phyloP scores from a whole-genome alignment of 2,888 invertebrate species.

The Rotaria macrura region DNA sequence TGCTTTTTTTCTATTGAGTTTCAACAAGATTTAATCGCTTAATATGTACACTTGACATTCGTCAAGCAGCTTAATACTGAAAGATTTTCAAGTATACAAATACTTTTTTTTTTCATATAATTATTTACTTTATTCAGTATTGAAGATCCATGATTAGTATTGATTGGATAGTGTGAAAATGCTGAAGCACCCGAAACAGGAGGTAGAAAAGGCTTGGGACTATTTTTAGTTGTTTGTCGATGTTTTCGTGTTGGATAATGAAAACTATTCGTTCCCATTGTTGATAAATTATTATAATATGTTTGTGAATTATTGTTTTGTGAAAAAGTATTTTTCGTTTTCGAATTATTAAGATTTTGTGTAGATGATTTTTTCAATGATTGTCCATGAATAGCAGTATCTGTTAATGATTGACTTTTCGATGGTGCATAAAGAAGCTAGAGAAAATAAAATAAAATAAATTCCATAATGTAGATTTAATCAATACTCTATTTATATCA shows the following conservation, averaged over 20 bases:
- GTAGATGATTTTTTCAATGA: neutral
- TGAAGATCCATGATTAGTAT: neutral
- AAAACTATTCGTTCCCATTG: neutral
- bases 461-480: neutral
- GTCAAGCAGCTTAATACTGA: too few relatives aligned
- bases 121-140: neutral
- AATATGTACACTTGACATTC: too few relatives aligned
- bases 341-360: neutral
- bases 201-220: neutral
- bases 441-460: neutral
- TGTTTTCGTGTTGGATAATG: neutral
- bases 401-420: neutral
- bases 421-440: neutral
- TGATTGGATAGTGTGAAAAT: neutral
- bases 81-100: too few relatives aligned
- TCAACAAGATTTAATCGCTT: too few relatives aligned
- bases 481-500: neutral
- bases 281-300: neutral
- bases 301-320: neutral
- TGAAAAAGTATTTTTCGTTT: neutral
- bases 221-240: neutral
- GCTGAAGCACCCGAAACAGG: conserved; percentile 4
- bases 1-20: too few relatives aligned
- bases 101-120: too few relatives aligned
- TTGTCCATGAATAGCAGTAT: neutral